Conservation (phyloP, 2,113 vertebrate species). For the Morone chrysops region DNA sequence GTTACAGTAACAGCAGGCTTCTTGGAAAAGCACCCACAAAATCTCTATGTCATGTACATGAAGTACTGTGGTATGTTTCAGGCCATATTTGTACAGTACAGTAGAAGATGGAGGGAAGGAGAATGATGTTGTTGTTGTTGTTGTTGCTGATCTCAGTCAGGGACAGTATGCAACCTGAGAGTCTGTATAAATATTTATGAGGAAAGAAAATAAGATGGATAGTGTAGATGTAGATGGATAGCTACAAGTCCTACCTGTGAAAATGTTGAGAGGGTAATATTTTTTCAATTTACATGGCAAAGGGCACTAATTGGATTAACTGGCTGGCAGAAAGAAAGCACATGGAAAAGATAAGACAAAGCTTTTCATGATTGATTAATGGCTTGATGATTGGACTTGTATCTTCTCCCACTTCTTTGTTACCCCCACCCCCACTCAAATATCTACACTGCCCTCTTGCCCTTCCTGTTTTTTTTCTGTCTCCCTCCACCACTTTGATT, state of each 20-base stretch:
- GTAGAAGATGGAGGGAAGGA: background rate
- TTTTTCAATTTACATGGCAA: too few relatives aligned
- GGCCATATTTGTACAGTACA: too few relatives aligned
- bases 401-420: background rate
- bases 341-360: background rate
- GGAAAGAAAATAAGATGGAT: too few relatives aligned
- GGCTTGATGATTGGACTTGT: background rate
- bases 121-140: background rate
- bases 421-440: background rate
- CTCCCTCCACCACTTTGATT: background rate
- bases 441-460: background rate
- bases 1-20: conserved; percentile 27
- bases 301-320: background rate
- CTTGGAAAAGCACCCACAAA: conserved; percentile 30
- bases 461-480: background rate
- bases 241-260: too few relatives aligned
- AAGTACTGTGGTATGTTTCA: background rate
- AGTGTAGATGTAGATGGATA: too few relatives aligned
- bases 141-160: background rate
- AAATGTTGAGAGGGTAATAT: too few relatives aligned
- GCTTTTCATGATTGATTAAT: background rate
- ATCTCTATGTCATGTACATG: background rate
- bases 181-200: background rate
- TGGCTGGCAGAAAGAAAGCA: too few relatives aligned
- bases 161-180: background rate